Conservation (phyloP, 2,797 vertebrate species). For the Hozukius guyotensis region DNA sequence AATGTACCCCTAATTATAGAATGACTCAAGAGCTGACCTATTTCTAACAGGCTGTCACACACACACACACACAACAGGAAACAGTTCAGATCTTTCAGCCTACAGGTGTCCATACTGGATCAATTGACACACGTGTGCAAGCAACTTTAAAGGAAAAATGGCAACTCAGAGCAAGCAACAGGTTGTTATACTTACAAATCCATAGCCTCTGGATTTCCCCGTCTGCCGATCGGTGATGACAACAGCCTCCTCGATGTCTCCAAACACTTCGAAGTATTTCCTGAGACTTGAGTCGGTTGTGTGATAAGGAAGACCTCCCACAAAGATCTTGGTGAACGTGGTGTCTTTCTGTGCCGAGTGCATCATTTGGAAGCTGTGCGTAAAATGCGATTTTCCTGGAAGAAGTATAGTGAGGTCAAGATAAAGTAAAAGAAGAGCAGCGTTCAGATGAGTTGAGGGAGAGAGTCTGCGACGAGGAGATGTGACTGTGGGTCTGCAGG, state of each 20-base stretch:
- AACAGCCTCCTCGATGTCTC: constrained; percentile 97
- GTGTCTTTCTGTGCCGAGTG: constrained; percentile 98
- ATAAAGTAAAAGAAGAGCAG: constrained; percentile 8
- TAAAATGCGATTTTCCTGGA: not conserved
- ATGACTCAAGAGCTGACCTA: not conserved
- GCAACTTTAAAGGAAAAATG: not conserved
- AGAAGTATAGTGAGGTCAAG: not conserved
- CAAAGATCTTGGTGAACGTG: constrained; percentile 98
- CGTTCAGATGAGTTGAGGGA: not conserved
- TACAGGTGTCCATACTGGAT: not conserved
- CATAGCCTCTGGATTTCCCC: constrained; percentile 96
- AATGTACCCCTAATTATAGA: too few relatives aligned
- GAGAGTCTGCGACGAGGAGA: constrained; percentile 16
- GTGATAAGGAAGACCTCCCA: constrained; percentile 96
- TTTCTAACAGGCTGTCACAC: not conserved
- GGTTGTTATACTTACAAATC: constrained; percentile 89
- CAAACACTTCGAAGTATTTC: constrained; percentile 97
- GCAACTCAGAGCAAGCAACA: not conserved
- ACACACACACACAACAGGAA: not conserved
- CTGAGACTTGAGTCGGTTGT: constrained; percentile 96
- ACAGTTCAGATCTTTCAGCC: not conserved
- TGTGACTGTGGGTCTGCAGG: constrained; percentile 31
- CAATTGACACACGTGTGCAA: constrained; percentile 16
- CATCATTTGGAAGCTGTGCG: constrained; percentile 80
- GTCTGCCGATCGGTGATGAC: constrained; percentile 97